Evolutionary conservation across 2,797 vertebrate genomes (phyloP), one percentile per base, ranked within the genome.

Genomic region (Mormyrops boulengeri): DNA sequence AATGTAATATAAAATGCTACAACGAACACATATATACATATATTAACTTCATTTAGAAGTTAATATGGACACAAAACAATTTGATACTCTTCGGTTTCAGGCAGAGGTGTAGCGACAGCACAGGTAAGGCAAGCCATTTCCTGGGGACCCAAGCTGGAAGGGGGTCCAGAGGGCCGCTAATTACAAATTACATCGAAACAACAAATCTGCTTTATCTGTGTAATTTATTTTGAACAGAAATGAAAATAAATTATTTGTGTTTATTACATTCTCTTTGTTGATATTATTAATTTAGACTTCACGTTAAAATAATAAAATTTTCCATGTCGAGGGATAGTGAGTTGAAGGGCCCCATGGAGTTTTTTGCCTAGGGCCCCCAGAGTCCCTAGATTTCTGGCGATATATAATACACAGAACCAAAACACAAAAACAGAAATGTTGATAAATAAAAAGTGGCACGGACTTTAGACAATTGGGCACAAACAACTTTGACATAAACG

Each of bases 401-500:
- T 44, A 66, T 53, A 26, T 19, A 89, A 89, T 12, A 88, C 26
- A 90, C 19, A 57, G 60, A 62, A 53, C 85, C n/a, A 89, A 30
- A 41, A 52, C 49, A 52, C 44, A 85, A 49, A 85, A n/a, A 5
- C 47, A 85, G 34, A n/a, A 44, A 80, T 17, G 73, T 9, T 80
- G 38, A 80, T 44, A 80, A 80, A 80, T 41, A 8, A 80, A 80
- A 44, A 44, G 73, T 44, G 38, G 38, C 73, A 44, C 11, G 6
- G 85, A 87, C 34, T 57, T 57, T 14, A 30, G 55, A 86, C 50
- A 19, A 87, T 6, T n/a, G 26, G 22, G 7, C 52, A 52, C 8
- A 4, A 12, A 87, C 30, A 55, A 11, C 62, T 50, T 9, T 89
- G 34, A 55, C 41, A 87, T 30, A 38, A 82, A 89, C 4, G n/a